Percentiles rank a stretch among this genome's conserved stretches.
Conservation (phyloP, 2,797 vertebrate genomes). For the Balearica regulorum region DNA sequence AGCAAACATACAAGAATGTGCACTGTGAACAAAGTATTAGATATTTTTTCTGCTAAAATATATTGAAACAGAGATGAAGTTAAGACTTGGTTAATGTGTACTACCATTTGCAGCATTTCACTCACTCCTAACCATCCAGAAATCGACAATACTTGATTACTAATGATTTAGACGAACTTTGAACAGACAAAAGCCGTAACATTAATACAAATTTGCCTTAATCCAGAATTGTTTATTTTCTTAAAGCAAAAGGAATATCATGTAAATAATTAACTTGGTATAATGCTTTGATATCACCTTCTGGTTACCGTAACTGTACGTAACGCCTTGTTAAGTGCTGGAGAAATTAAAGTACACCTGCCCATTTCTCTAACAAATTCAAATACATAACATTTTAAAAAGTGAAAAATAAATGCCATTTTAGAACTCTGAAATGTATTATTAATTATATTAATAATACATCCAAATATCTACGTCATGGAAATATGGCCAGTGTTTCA, state of each 20-base stretch:
- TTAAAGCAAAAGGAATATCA: not conserved
- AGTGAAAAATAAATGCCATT: not conserved
- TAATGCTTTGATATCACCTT: not conserved
- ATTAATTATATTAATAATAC: not conserved
- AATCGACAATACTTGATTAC: not conserved
- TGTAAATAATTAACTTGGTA: not conserved
- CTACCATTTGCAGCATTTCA: not conserved
- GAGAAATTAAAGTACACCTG: not conserved
- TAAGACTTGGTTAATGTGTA: not conserved
- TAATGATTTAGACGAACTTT: not conserved
- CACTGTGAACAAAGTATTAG: not conserved
- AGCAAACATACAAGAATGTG: not conserved
- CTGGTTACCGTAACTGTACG: rapidly evolving
- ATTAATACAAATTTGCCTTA: not conserved
- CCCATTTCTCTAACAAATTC: not conserved
- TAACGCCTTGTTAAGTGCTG: not conserved
- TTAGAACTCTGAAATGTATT: not conserved
- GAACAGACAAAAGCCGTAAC: not conserved
- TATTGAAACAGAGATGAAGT: not conserved
- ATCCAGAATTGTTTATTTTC: not conserved
- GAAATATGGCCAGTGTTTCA: not conserved
- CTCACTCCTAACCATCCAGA: not conserved
- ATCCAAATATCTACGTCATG: not conserved
- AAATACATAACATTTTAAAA: not conserved
- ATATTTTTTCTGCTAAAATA: not conserved